phyloP scores from a whole-genome alignment of 2,113 vertebrate species.

The Sorex araneus region DNA sequence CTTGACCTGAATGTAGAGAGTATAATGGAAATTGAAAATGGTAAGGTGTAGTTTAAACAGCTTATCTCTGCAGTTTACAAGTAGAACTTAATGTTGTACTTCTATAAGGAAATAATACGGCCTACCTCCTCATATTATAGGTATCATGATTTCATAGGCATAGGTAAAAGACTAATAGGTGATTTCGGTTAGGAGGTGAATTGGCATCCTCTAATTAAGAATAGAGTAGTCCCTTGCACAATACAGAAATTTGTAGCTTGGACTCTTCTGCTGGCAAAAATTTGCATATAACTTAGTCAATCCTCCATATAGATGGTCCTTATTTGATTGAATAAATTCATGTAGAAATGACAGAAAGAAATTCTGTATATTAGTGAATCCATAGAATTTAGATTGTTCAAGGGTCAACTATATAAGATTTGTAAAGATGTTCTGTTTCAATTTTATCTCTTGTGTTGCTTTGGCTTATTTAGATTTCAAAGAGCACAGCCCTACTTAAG shows the following conservation, averaged over 20 bases:
- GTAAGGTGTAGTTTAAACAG: constrained; percentile 19
- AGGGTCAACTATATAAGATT: neutral
- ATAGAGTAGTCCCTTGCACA: neutral
- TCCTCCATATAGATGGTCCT: neutral
- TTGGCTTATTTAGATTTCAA: neutral
- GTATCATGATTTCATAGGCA: neutral
- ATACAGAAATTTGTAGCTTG: neutral
- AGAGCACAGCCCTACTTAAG: neutral
- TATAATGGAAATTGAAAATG: constrained; percentile 23
- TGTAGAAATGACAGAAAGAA: neutral
- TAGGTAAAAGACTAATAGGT: neutral
- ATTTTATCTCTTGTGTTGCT: neutral
- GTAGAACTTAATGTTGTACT: constrained; percentile 41
- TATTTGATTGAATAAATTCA: neutral
- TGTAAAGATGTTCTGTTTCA: neutral
- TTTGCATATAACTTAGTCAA: neutral
- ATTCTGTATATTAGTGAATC: neutral
- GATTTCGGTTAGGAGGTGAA: too few relatives aligned
- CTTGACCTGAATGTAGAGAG: constrained; percentile 34
- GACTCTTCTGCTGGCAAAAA: neutral
- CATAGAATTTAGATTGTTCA: neutral
- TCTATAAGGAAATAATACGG: neutral
- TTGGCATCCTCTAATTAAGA: neutral
- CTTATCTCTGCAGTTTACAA: neutral
- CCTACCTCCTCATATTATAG: neutral